These are phyloP conservation scores for Meandrina meandrites DNA, from an alignment of 92 coral and sea anemone genomes.

Conservation along the genomic window DNA sequence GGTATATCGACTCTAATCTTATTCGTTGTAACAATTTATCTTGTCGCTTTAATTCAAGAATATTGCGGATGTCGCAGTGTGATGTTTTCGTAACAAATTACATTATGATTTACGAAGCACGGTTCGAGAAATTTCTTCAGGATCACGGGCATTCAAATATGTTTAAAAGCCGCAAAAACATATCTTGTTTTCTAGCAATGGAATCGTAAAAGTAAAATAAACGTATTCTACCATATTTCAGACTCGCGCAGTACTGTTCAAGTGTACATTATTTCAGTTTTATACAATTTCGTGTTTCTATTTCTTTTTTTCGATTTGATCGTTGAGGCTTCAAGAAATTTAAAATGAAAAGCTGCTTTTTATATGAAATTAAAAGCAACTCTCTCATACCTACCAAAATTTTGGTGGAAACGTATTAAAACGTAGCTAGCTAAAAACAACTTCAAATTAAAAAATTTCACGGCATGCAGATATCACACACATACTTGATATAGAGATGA, in stretches of 20 bases:
- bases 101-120: background rate
- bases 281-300: too few species aligned
- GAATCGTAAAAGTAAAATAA: background rate
- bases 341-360: background rate
- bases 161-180: background rate
- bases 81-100: background rate
- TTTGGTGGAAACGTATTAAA: too few species aligned
- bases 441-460: too few species aligned
- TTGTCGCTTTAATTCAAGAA: background rate
- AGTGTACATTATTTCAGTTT: background rate
- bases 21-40: background rate
- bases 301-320: too few species aligned
- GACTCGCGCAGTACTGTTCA: too few species aligned
- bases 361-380: too few species aligned
- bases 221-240: too few species aligned
- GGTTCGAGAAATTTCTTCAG: background rate
- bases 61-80: background rate
- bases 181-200: background rate
- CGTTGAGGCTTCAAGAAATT: background rate
- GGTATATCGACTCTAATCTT: background rate
- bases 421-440: too few species aligned
- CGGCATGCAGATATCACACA: too few species aligned
- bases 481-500: too few species aligned
- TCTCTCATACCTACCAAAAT: too few species aligned
- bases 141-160: background rate